Evolutionary conservation across 1,140 invertebrate species (phyloP).

Genomic region (Muscidifurax raptorellus): DNA sequence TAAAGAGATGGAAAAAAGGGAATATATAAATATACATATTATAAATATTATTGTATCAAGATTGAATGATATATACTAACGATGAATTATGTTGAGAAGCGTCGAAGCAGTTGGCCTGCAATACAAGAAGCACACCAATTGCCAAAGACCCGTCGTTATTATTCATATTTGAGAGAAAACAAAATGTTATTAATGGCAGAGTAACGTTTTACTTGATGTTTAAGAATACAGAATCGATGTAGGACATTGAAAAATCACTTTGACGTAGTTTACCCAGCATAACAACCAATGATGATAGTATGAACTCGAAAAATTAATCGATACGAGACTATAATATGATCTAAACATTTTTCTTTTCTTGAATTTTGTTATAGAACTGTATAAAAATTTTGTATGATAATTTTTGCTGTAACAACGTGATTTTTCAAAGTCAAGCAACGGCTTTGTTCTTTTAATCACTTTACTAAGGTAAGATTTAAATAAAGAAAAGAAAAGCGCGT

Average conservation of each 20-base stretch:
- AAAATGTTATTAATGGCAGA: conserved; percentile 66
- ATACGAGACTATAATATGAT: conserved; percentile 9
- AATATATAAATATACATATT: conserved; percentile 68
- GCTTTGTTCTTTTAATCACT: conserved; percentile 33
- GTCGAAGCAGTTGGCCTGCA: conserved; percentile 69
- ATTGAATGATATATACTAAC: conserved; percentile 68
- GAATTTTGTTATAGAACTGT: background rate
- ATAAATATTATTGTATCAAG: conserved; percentile 62
- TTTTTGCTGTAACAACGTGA: background rate
- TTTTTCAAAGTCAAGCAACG: conserved; percentile 3
- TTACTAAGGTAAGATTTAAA: conserved; percentile 42
- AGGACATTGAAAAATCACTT: conserved; percentile 31
- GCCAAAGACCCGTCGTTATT: conserved; percentile 67
- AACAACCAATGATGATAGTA: background rate
- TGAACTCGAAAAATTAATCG: conserved; percentile 10
- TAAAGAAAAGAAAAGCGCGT: conserved; percentile 22
- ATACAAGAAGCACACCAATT: conserved; percentile 63
- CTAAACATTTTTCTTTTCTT: background rate
- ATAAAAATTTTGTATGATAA: background rate
- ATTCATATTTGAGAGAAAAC: conserved; percentile 69
- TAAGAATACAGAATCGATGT: conserved; percentile 46
- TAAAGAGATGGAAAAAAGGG: conserved; percentile 60
- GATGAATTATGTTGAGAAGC: conserved; percentile 63
- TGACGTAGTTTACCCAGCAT: background rate
- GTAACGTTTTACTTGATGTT: conserved; percentile 63